These are phyloP conservation scores for Gambelia wislizenii DNA, from an alignment of 2,797 vertebrate genomes.

Conservation along the genomic window DNA sequence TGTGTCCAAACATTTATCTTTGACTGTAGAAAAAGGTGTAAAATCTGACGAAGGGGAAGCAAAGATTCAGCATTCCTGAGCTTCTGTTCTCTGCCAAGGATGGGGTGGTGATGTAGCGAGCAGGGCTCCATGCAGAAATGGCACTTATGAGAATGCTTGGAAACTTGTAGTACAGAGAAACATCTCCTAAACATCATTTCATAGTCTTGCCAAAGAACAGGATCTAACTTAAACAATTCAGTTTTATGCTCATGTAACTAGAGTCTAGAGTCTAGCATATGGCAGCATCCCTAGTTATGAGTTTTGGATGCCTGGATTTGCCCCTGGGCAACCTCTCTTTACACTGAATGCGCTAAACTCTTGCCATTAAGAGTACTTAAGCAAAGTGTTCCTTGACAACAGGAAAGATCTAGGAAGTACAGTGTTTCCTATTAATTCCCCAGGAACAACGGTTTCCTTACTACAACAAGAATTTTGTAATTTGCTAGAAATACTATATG, in stretches of 20 bases:
- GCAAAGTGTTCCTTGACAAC: neutral
- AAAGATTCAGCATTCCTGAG: neutral
- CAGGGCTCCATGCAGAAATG: neutral
- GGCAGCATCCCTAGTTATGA: neutral
- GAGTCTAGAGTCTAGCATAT: neutral
- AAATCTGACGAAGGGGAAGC: neutral
- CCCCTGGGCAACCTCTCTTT: neutral
- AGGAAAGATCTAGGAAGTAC: neutral
- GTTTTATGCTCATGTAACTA: neutral
- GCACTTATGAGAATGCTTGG: neutral
- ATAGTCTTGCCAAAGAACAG: neutral
- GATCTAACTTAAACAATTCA: neutral
- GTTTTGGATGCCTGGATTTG: neutral
- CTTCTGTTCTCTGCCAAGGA: neutral
- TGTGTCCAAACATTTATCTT: neutral
- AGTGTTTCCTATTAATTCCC: neutral
- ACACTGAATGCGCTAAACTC: neutral
- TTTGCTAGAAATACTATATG: neutral
- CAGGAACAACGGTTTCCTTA: neutral
- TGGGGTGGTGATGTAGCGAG: neutral
- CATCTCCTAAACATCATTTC: slow-evolving; percentile 1
- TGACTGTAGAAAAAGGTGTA: neutral
- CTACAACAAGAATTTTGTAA: neutral
- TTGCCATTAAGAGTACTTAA: neutral
- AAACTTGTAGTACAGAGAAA: neutral